A percentile compares a stretch with the other conserved stretches of the same genome.
Evolutionary conservation across 2,888 invertebrate species (phyloP).

Genomic region (Artemia sp.): DNA sequence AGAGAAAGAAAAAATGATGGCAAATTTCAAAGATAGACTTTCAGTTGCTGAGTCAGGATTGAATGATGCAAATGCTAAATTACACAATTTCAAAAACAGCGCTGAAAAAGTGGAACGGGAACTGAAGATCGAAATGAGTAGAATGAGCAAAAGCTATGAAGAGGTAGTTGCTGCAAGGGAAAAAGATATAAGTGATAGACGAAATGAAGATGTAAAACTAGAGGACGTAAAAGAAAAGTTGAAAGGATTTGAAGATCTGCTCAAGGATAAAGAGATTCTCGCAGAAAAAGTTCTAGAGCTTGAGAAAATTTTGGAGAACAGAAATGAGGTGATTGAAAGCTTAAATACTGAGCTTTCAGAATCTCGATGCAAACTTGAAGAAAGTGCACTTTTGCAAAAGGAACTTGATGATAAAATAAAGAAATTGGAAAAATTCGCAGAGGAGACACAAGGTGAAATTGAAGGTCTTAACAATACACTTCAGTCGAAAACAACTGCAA

Average conservation of each 20-base stretch:
- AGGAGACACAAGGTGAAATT: background rate
- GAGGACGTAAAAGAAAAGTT: too few relatives aligned
- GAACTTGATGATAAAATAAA: too few relatives aligned
- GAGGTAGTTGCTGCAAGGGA: slow-evolving; percentile 26
- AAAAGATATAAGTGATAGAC: background rate
- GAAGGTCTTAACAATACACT: slow-evolving; percentile 14
- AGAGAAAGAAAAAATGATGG: background rate
- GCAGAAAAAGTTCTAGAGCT: slow-evolving; percentile 1
- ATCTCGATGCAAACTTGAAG: too few relatives aligned
- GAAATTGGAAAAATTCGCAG: background rate
- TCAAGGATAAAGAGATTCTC: background rate
- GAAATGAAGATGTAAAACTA: background rate
- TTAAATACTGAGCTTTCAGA: background rate
- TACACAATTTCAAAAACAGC: slow-evolving; percentile 27
- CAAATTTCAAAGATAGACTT: background rate
- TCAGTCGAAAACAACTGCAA: slow-evolving; percentile 22
- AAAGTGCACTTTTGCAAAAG: too few relatives aligned
- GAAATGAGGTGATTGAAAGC: background rate
- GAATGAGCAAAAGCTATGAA: slow-evolving; percentile 38
- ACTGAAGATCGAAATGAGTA: slow-evolving; percentile 36
- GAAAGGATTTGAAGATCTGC: too few relatives aligned
- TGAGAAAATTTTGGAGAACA: background rate
- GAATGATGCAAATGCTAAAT: slow-evolving; percentile 29
- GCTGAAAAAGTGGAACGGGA: slow-evolving; percentile 37
- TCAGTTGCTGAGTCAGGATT: slow-evolving; percentile 21